Percentiles rank a stretch among this genome's conserved stretches.
Conservation (phyloP, 2,113 vertebrate genomes). For the Plecturocebus donacophilus region DNA sequence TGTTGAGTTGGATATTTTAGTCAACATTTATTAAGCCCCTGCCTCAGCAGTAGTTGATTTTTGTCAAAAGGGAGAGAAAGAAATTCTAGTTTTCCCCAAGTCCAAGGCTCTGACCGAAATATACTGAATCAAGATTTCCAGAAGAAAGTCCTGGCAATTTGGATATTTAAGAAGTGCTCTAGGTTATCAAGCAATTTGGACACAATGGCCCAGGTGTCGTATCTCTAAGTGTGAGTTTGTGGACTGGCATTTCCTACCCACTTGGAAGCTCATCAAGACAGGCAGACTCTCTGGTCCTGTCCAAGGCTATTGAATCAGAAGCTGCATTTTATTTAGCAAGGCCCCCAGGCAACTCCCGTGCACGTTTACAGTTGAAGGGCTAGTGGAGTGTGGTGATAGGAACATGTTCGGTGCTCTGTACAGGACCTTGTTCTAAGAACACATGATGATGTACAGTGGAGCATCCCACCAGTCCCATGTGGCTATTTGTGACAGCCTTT, state of each 20-base stretch:
- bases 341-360: not conserved
- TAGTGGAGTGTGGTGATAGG: not conserved
- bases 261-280: not conserved
- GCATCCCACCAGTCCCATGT: not conserved
- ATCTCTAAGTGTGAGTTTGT: not conserved
- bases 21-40: not conserved
- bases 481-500: not conserved
- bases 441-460: not conserved
- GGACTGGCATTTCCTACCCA: not conserved
- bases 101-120: not conserved
- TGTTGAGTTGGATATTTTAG: constrained; percentile 31
- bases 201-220: not conserved
- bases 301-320: not conserved
- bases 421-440: not conserved
- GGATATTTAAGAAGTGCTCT: not conserved
- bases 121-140: not conserved
- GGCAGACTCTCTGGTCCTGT: not conserved
- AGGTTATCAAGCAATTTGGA: not conserved
- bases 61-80: not conserved
- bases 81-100: not conserved
- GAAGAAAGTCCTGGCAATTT: not conserved
- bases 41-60: not conserved
- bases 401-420: not conserved
- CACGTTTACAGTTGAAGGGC: not conserved
- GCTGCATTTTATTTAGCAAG: not conserved